These are phyloP conservation scores for Hypolimnas misippus DNA, from an alignment of 2,888 invertebrate genomes.

Conservation along the genomic window DNA sequence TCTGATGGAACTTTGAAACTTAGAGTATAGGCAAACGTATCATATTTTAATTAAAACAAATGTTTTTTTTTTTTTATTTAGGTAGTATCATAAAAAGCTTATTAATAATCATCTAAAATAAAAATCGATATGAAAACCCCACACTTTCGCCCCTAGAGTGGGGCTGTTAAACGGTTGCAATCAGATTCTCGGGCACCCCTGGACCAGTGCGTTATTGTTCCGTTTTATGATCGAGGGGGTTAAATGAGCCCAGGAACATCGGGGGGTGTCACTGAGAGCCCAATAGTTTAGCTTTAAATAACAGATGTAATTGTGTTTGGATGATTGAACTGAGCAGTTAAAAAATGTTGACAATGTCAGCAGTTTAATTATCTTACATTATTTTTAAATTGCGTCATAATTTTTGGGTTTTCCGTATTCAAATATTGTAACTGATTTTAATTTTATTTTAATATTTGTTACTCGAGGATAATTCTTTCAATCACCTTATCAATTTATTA, in stretches of 20 bases:
- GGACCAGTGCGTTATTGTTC: constrained; percentile 52
- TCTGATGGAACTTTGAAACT: constrained; percentile 13
- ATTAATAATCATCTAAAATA: constrained; percentile 23
- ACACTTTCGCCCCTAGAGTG: constrained; percentile 39
- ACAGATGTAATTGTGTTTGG: constrained; percentile 77
- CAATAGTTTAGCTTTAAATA: constrained; percentile 61
- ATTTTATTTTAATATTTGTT: too few relatives aligned
- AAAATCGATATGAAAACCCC: constrained; percentile 40
- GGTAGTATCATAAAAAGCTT: constrained; percentile 11
- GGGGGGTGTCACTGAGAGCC: constrained; percentile 48
- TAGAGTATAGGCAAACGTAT: background rate
- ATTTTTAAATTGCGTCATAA: background rate
- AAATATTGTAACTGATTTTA: background rate
- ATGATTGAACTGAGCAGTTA: constrained; percentile 49
- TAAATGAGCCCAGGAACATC: constrained; percentile 51
- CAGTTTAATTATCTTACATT: background rate
- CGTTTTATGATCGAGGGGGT: constrained; percentile 53
- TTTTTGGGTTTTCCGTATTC: background rate
- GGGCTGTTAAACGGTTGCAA: constrained; percentile 51
- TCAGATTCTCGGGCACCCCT: constrained; percentile 52
- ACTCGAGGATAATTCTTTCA: too few relatives aligned
- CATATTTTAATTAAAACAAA: background rate
- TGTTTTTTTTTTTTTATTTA: background rate
- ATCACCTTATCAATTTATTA: too few relatives aligned
- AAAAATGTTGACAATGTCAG: constrained; percentile 8